Evolutionary conservation across 1,140 invertebrate genomes (phyloP), one percentile per base, ranked within the genome.

Genomic region (Dendroctonus valens): DNA sequence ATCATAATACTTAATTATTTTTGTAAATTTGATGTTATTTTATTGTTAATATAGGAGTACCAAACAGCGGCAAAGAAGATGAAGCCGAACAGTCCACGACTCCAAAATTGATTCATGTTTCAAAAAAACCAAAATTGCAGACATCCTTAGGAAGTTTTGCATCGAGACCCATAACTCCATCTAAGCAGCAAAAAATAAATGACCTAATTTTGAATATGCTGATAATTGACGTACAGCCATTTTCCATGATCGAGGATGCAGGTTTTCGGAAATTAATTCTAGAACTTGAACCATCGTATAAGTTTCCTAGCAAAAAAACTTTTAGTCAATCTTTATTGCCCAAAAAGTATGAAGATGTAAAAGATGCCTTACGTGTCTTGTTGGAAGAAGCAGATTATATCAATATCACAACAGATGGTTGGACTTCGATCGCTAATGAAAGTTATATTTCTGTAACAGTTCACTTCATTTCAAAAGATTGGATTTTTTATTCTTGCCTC

Each of bases 201-300:
- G 26, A 38, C 12, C n/a, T 60, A 49, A 60, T 50, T 50, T 9
- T 60, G 7, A 50, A 60, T 14, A 60, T 60, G 59, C 49, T 60
- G n/a, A 41, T 51, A 8, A 51, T 11, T n/a, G 59, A 60, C 15
- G 49, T 60, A 11, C 59, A 60, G 39, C 59, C 59, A 50, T 50
- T 60, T 12, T 60, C 59, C 7, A 11, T 60, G 0, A 39, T 60
- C 39, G 15, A 60, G 7, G 48, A 60, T 49, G n/a, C 4, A 15
- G 59, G 59, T 50, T 60, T 60, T 50, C 26, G 26, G n/a, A 26
- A 60, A 11, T 26, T 60, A 38, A 11, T 60, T 7, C 41, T 11
- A n/a, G 40, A 11, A n/a, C 9, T 58, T n/a, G 55, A 58, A 41
- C 39, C 55, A 11, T 58, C 55, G 6, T 58, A 58, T 42, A 58